Evolutionary conservation across 2,888 invertebrate genomes (phyloP).

Genomic region (Caenorhabditis angaria): DNA sequence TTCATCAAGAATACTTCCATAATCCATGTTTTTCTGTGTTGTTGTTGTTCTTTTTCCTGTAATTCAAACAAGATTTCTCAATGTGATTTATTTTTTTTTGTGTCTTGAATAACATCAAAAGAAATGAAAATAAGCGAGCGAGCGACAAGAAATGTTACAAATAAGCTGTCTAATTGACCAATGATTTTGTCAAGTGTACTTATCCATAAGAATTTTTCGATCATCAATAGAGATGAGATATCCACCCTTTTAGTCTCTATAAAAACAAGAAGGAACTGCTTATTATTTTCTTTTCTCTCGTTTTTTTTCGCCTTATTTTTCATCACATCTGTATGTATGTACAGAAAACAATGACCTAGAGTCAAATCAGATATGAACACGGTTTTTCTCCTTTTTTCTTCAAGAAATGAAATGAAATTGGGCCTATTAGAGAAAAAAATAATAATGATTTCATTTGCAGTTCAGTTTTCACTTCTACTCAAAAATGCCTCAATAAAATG

Average conservation of each 20-base stretch:
- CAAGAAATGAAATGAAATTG: too few species aligned
- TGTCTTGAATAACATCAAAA: background rate
- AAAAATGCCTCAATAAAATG: background rate
- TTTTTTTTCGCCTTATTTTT: background rate
- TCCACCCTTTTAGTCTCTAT: too few species aligned
- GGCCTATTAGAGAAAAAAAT: too few species aligned
- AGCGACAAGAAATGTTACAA: background rate
- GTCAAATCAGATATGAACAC: background rate
- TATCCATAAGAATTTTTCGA: background rate
- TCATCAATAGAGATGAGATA: background rate
- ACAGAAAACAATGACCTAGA: background rate
- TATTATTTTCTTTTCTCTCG: background rate
- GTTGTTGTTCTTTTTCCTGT: background rate
- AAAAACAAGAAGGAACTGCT: background rate
- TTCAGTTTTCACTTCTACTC: background rate
- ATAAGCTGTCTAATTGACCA: background rate
- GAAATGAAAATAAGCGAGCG: background rate
- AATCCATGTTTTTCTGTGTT: slow-evolving; percentile 49
- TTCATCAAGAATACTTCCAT: slow-evolving; percentile 64
- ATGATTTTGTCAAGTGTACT: background rate
- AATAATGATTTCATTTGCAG: too few species aligned
- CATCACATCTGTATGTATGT: too few species aligned
- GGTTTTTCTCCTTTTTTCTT: background rate
- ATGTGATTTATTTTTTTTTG: too few species aligned
- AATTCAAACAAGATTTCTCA: background rate